Evolutionary conservation across 1,140 invertebrate species (phyloP).

Genomic region (Drosophila chauvacae): DNA sequence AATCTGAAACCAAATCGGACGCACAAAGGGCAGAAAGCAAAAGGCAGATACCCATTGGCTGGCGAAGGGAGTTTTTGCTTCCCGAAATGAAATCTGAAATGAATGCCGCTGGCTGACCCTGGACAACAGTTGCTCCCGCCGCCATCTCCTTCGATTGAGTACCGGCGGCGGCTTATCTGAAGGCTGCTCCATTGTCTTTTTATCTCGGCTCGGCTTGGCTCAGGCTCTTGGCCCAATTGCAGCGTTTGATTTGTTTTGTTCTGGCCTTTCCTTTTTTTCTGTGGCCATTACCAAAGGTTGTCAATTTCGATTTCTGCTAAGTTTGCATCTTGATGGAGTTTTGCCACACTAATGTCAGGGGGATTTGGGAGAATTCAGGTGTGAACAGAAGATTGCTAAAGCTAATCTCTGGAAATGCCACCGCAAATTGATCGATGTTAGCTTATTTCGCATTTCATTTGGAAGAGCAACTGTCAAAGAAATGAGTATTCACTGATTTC

Average conservation of each 20-base stretch:
- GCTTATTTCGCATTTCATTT: background rate
- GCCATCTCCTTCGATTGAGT: conserved; percentile 31
- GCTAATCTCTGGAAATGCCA: background rate
- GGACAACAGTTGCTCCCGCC: conserved; percentile 28
- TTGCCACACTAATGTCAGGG: background rate
- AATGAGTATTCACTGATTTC: conserved; percentile 4
- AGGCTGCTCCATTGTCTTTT: conserved; percentile 11
- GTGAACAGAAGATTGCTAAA: conserved; percentile 9
- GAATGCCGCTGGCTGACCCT: conserved; percentile 58
- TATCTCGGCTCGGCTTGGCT: background rate
- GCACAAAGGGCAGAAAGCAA: conserved; percentile 43
- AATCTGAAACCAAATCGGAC: conserved; percentile 46
- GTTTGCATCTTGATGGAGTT: conserved; percentile 31
- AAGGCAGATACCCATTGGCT: conserved; percentile 53
- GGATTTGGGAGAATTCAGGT: conserved; percentile 16
- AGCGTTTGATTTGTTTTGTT: conserved; percentile 54
- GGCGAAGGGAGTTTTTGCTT: conserved; percentile 39
- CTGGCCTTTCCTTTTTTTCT: background rate
- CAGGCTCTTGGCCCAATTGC: conserved; percentile 20
- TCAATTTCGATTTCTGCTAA: conserved; percentile 21
- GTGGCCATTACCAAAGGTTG: conserved; percentile 6
- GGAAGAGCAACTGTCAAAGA: background rate
- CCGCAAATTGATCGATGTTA: conserved; percentile 5
- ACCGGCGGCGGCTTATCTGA: conserved; percentile 43
- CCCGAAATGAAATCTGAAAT: conserved; percentile 70